Base-by-base conservation (phyloP, 2,888 invertebrate species). In the Drosophila differens region DNA sequence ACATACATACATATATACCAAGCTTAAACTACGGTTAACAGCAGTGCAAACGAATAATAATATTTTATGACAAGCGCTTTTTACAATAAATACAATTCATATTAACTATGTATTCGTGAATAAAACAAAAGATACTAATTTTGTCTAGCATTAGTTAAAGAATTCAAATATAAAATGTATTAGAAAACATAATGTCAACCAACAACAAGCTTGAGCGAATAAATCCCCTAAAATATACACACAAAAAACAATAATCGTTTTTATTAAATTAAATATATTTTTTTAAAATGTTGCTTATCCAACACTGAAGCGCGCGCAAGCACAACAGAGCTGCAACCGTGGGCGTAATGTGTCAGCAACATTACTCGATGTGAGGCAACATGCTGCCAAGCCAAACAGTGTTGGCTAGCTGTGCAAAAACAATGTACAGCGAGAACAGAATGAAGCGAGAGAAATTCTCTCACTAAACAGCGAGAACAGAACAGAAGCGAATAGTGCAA, bases 61-160 rank as follows among this genome's bases (percentile, higher is more conserved):
- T 85, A 85, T 90, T 85, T 85, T 88, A 85, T 76, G 83, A 90
- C 73, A 76, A 85, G 65, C 74, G 85, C 85, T 85, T 85, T 84
- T 89, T 85, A 85, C 82, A 87, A 79, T 69, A 74, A 87, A 76
- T 61, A 37, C 70, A 72, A 70, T 53, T 67, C 70, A 87, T 39
- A 87, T 47, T 71, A 74, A 73, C 53, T 62, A 66, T 65, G 70
- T 74, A 84, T 68, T 75, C 80, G 63, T 76, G 60, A 76, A 78
- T 57, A 65, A 74, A 58, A 22, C 44, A 58, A 58, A 22, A 69
- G 52, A 71, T 60, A 79, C 71, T 85, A 80, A 82, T 75, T 90
- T 82, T 91, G 81, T 76, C 78, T 89, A 90, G 90, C 85, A 84
- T 91, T 85, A 83, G 90, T 83, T 84, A 80, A 89, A 81, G 58